Evolutionary conservation across 2,113 vertebrate species (phyloP).

Genomic region (Chaetura pelagica): DNA sequence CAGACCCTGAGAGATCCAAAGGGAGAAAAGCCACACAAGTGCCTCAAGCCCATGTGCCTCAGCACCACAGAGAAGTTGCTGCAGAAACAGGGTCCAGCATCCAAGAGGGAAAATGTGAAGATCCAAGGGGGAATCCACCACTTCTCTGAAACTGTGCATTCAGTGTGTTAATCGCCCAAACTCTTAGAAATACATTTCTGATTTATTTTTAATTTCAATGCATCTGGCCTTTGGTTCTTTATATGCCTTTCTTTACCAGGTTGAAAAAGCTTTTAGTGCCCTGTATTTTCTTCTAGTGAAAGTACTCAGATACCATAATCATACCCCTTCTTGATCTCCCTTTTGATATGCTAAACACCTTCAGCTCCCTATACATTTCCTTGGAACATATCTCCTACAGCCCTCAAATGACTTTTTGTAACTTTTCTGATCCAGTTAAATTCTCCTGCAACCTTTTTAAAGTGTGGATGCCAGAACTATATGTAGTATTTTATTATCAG

Average conservation of each 20-base stretch:
- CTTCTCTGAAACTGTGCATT: conserved; percentile 5
- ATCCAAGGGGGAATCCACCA: neutral
- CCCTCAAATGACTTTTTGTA: conserved; percentile 69
- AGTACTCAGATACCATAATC: conserved; percentile 47
- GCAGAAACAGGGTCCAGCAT: neutral
- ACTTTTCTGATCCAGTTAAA: conserved; percentile 69
- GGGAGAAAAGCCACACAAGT: neutral
- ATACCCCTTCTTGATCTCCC: conserved; percentile 52
- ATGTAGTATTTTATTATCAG: conserved; percentile 68
- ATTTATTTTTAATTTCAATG: conserved; percentile 62
- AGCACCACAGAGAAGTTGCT: neutral
- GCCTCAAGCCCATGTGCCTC: neutral
- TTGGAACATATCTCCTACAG: conserved; percentile 48
- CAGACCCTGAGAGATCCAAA: neutral
- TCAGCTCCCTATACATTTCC: conserved; percentile 51
- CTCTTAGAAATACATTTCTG: conserved; percentile 6
- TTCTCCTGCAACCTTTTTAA: conserved; percentile 59
- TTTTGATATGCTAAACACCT: conserved; percentile 61
- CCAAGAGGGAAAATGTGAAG: neutral
- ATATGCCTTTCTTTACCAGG: conserved; percentile 26
- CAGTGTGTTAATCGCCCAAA: conserved; percentile 6
- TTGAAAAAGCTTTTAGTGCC: conserved; percentile 47
- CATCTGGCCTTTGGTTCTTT: conserved; percentile 52
- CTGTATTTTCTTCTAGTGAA: conserved; percentile 24
- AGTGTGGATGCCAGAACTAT: conserved; percentile 49